Base-by-base conservation (phyloP, 2,113 vertebrate species). In the Perca fluviatilis region DNA sequence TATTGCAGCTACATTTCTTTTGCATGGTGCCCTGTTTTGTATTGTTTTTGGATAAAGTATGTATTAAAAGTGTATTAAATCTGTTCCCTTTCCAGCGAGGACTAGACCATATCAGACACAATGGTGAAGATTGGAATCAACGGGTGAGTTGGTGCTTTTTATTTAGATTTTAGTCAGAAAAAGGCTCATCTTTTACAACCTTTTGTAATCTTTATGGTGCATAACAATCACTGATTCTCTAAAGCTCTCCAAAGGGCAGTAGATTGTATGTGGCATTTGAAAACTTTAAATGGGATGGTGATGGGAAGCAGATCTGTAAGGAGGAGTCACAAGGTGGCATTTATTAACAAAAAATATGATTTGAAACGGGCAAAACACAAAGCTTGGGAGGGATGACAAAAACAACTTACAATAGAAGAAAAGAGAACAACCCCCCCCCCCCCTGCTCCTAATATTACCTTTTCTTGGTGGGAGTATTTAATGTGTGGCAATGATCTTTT, bases 81-180 rank as follows among this genome's bases (percentile, higher is more conserved):
- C 1, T 47, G 23, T 0, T 54, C 3, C 8, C 1, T 6, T 77
- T 43, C 3, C 71, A 88, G 88, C 72, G 68, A 76, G 50, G n/a
- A 89, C 40, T 15, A 2, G 27, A 83, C 5, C 60, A n/a, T n/a
- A 85, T 64, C 84, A 64, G 83, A 50, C 83, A 88, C 47, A n/a
- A 93, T 93, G 93, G 93, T 94, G 90, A 93, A 94, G 85, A 86
- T 94, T 12, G 93, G 93, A 74, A 85, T 94, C 71, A 94, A 94
- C 18, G 93, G 93, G 91, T 94, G 81, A 93, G 91, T 77, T 54
- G 6, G 16, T 74, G 43, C 13, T 49, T 23, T 79, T 47, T 5
- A 30, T n/a, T 69, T 56, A 0, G 5, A 1, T 75, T 53, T 36
- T 10, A 25, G 4, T 61, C 12, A 12, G 3, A 25, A 43, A 27